These are phyloP conservation scores for Lagopus leucura DNA, from an alignment of 2,113 vertebrate genomes.

Conservation along the genomic window DNA sequence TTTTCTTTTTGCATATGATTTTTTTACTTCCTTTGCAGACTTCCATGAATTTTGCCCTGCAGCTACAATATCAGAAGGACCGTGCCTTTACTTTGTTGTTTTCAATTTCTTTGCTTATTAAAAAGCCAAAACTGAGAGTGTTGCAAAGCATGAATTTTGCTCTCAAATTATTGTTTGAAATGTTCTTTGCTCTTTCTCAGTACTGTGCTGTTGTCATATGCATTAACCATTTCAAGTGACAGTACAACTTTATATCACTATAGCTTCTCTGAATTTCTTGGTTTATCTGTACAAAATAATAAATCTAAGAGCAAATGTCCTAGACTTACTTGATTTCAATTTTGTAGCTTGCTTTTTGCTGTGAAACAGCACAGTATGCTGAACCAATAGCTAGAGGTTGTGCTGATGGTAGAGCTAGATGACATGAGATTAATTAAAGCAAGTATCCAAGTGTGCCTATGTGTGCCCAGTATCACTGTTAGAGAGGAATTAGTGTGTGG, in stretches of 20 bases:
- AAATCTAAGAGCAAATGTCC: slow-evolving; percentile 6
- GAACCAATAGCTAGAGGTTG: background rate
- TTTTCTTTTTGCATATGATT: slow-evolving; percentile 19
- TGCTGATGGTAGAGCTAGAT: background rate
- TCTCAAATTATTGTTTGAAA: slow-evolving; percentile 57
- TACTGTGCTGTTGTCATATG: background rate
- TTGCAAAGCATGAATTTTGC: slow-evolving; percentile 48
- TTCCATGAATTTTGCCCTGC: slow-evolving; percentile 63
- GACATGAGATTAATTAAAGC: background rate
- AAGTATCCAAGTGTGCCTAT: background rate
- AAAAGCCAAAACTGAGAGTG: slow-evolving; percentile 51
- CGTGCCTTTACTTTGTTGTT: slow-evolving; percentile 61
- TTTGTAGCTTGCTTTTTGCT: background rate
- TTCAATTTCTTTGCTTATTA: slow-evolving; percentile 68
- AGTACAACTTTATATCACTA: background rate
- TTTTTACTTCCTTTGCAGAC: slow-evolving; percentile 59
- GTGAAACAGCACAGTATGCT: background rate
- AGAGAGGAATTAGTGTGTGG: background rate
- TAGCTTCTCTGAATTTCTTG: background rate
- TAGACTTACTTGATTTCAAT: slow-evolving; percentile 7
- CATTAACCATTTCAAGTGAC: slow-evolving; percentile 21
- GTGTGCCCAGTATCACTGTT: background rate
- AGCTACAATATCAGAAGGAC: slow-evolving; percentile 65
- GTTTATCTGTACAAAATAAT: background rate
- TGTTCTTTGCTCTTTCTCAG: background rate